phyloP scores from a whole-genome alignment of 30 jellyfish, hydroid and myxozoan species.

The Morbakka virulenta region DNA sequence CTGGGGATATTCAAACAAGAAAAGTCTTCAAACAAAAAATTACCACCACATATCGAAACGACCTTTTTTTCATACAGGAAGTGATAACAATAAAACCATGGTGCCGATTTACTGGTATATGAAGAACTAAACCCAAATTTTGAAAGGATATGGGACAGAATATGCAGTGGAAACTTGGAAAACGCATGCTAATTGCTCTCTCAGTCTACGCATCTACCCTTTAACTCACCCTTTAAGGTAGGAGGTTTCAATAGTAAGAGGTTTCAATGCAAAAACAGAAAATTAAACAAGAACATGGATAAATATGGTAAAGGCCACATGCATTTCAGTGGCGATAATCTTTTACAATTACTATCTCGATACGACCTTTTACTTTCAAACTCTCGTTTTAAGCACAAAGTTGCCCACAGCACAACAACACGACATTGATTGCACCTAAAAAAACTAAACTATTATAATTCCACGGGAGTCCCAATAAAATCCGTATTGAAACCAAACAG shows the following conservation, averaged over 20 bases:
- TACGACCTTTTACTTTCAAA: conserved; percentile 40
- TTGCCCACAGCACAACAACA: no score
- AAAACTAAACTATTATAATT: not conserved
- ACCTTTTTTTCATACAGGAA: conserved; percentile 21
- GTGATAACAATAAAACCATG: conserved; percentile 31
- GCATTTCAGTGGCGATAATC: conserved; percentile 42
- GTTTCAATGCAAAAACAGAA: conserved; percentile 54
- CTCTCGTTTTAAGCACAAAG: conserved; percentile 47
- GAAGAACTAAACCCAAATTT: conserved; percentile 29
- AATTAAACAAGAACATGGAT: no score
- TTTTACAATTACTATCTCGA: conserved; percentile 22
- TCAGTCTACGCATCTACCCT: conserved; percentile 51
- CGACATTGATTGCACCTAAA: conserved; percentile 64
- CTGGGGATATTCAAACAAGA: conserved; percentile 19
- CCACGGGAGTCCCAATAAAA: conserved; percentile 10
- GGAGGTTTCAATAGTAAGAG: conserved; percentile 51
- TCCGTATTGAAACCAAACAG: conserved; percentile 36
- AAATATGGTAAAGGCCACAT: conserved; percentile 48
- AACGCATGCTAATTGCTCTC: conserved; percentile 17
- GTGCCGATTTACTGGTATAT: conserved; percentile 35
- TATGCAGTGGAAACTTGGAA: conserved; percentile 30
- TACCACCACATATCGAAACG: conserved; percentile 22
- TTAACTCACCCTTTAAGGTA: conserved; percentile 23
- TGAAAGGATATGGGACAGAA: conserved; percentile 13
- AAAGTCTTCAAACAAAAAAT: not conserved